phyloP scores from a whole-genome alignment of 1,140 invertebrate genomes.

The Eriosoma lanigerum region DNA sequence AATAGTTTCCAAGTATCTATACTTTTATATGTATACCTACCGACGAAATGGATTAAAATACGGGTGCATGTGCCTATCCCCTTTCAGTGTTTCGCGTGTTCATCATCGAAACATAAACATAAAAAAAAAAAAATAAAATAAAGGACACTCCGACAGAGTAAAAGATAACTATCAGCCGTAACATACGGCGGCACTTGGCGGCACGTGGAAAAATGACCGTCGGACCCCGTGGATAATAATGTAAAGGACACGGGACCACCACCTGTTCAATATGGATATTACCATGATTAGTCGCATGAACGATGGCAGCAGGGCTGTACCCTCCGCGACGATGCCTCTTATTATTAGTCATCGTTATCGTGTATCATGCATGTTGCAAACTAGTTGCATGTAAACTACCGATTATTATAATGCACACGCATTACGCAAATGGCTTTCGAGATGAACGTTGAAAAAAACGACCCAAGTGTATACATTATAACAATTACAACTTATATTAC shows the following conservation, averaged over 20 bases:
- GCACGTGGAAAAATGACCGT: conserved; percentile 34
- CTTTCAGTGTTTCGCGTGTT: conserved; percentile 8
- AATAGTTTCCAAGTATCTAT: neutral
- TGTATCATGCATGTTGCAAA: conserved; percentile 2
- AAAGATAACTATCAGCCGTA: conserved; percentile 15
- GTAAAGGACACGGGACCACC: conserved; percentile 29
- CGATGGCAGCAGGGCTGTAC: conserved; percentile 1
- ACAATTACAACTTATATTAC: too few relatives aligned
- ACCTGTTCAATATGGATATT: conserved; percentile 45
- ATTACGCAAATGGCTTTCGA: conserved; percentile 33
- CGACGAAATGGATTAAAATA: conserved; percentile 24
- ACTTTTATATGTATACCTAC: too few relatives aligned
- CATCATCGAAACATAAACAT: conserved; percentile 9
- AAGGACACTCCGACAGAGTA: conserved; percentile 8
- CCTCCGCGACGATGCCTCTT: neutral
- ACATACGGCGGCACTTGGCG: conserved; percentile 35
- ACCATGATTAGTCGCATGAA: conserved; percentile 24
- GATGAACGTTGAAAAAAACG: conserved; percentile 5
- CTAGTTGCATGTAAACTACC: conserved; percentile 35
- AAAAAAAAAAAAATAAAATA: neutral
- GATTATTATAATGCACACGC: neutral
- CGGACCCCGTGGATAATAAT: neutral
- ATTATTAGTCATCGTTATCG: conserved; percentile 26
- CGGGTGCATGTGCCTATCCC: neutral
- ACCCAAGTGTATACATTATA: too few relatives aligned